These are phyloP conservation scores for Sorex fumeus DNA, from an alignment of 2,113 vertebrate species.

Conservation along the genomic window DNA sequence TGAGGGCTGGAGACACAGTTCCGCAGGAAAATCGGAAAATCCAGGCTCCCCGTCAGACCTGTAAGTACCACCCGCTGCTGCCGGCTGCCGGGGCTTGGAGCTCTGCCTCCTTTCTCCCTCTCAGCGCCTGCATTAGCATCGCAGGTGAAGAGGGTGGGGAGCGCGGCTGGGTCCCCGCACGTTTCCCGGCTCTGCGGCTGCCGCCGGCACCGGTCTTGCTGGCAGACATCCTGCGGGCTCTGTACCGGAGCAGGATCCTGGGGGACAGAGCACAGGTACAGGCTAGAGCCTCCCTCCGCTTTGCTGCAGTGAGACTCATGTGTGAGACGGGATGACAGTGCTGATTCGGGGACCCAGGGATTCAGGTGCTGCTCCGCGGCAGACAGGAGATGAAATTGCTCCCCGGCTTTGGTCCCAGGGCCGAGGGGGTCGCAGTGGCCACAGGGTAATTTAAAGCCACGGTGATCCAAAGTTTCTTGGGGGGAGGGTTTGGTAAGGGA, in stretches of 20 bases:
- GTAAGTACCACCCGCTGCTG: constrained; percentile 86
- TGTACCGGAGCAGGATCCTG: constrained; percentile 67
- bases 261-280: constrained; percentile 78
- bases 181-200: constrained; percentile 65
- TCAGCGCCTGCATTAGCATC: constrained; percentile 75
- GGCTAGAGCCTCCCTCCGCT: constrained; percentile 28
- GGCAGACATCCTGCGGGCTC: constrained; percentile 52
- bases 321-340: constrained; percentile 83
- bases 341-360: constrained; percentile 81
- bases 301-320: constrained; percentile 81
- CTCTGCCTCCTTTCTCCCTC: constrained; percentile 55
- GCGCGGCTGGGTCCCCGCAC: constrained; percentile 70
- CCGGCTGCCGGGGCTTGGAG: constrained; percentile 80
- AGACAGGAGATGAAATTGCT: constrained; percentile 10
- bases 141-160: constrained; percentile 72
- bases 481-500: background rate
- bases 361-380: constrained; percentile 51
- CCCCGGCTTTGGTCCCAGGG: background rate
- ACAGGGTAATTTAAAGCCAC: constrained; percentile 35
- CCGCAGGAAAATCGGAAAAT: constrained; percentile 83
- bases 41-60: constrained; percentile 84
- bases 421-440: constrained; percentile 11
- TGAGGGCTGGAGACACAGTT: constrained; percentile 83
- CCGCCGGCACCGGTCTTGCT: constrained; percentile 4
- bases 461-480: constrained; percentile 70